Evolutionary conservation across 1,140 invertebrate species (phyloP).

Genomic region (Drosophila subobscura): DNA sequence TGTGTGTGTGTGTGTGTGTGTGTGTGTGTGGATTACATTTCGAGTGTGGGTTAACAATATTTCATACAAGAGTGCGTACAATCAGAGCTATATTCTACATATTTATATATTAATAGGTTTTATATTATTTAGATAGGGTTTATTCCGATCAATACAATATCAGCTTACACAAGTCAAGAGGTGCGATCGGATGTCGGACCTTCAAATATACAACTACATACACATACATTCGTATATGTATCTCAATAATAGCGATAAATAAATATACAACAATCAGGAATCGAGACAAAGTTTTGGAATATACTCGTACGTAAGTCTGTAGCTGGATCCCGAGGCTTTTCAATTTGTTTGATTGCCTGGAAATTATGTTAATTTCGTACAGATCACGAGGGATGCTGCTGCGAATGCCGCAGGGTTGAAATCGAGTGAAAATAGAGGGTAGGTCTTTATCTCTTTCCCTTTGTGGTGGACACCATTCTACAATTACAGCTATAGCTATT

Average conservation of each 20-base stretch:
- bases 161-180: slow-evolving; percentile 42
- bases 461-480: neutral
- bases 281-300: slow-evolving; percentile 9
- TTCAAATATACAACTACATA: slow-evolving; percentile 38
- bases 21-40: slow-evolving; percentile 60
- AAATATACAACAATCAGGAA: slow-evolving; percentile 52
- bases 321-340: slow-evolving; percentile 17
- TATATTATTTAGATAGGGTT: slow-evolving; percentile 33
- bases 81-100: slow-evolving; percentile 54
- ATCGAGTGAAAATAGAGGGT: slow-evolving; percentile 20
- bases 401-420: slow-evolving; percentile 39
- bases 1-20: slow-evolving; percentile 15
- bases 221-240: slow-evolving; percentile 10
- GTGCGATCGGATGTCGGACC: slow-evolving; percentile 3
- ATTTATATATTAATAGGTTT: slow-evolving; percentile 38
- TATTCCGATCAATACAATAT: slow-evolving; percentile 61
- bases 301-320: neutral
- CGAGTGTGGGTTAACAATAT: slow-evolving; percentile 63
- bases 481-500: slow-evolving; percentile 28
- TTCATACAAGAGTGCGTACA: slow-evolving; percentile 65
- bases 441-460: slow-evolving; percentile 19
- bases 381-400: slow-evolving; percentile 34
- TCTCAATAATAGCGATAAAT: slow-evolving; percentile 52
- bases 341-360: slow-evolving; percentile 59
- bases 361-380: slow-evolving; percentile 54